These are phyloP conservation scores for Eulacestoma nigropectus DNA, from an alignment of 2,113 vertebrate species.

Conservation along the genomic window DNA sequence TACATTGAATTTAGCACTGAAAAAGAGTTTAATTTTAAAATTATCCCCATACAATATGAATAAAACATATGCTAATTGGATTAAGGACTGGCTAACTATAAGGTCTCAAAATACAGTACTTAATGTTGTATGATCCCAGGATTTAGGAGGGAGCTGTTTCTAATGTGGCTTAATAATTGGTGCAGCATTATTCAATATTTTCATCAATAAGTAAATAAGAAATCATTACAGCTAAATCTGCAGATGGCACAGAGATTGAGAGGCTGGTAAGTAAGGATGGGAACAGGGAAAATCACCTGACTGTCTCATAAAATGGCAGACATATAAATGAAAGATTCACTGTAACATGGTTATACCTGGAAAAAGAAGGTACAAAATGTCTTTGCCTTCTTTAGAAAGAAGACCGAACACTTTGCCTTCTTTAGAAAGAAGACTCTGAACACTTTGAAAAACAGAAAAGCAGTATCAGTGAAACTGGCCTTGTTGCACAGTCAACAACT, in stretches of 20 bases:
- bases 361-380: neutral
- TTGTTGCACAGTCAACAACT: neutral
- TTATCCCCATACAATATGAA: neutral
- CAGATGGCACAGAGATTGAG: neutral
- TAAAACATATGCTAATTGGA: neutral
- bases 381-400: neutral
- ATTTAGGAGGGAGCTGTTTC: neutral
- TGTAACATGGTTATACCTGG: neutral
- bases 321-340: neutral
- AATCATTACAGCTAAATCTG: neutral
- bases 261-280: neutral
- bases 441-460: neutral
- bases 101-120: neutral
- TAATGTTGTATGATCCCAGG: neutral
- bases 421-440: neutral
- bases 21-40: neutral
- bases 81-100: neutral
- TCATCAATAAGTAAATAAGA: constrained; percentile 23
- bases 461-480: neutral
- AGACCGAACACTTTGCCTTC: neutral
- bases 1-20: neutral
- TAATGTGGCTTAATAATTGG: neutral
- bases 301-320: neutral
- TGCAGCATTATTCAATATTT: neutral
- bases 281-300: neutral